Conservation (phyloP, 1,140 invertebrate species). For the Coelopa frigida region DNA sequence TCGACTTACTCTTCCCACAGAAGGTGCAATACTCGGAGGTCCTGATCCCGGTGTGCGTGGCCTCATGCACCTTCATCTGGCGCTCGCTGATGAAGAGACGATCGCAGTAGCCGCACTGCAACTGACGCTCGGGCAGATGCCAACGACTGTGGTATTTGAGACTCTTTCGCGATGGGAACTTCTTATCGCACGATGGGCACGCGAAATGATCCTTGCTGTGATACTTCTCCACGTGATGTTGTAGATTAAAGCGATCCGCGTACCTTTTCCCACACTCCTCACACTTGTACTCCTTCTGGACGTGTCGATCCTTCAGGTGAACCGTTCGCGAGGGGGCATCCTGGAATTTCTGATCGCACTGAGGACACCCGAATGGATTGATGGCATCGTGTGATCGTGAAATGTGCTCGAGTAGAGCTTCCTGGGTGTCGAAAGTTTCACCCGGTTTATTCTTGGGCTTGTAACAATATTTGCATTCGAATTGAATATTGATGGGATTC, state of each 20-base stretch:
- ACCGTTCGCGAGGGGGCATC: constrained; percentile 38
- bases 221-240: constrained; percentile 36
- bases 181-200: constrained; percentile 32
- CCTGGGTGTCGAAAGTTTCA: constrained; percentile 29
- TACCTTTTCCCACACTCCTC: constrained; percentile 38
- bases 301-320: constrained; percentile 30
- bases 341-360: constrained; percentile 30
- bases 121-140: constrained; percentile 35
- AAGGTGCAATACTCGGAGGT: constrained; percentile 34
- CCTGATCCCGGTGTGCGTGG: constrained; percentile 28
- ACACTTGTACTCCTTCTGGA: constrained; percentile 30
- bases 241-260: constrained; percentile 36
- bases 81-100: constrained; percentile 36
- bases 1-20: constrained; percentile 32
- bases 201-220: constrained; percentile 40
- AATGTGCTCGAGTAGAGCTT: constrained; percentile 32
- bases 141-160: constrained; percentile 40
- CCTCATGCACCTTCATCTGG: constrained; percentile 35
- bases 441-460: constrained; percentile 17
- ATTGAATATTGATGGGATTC: constrained; percentile 18
- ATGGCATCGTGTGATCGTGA: constrained; percentile 24
- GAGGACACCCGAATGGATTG: constrained; percentile 35
- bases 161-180: constrained; percentile 37
- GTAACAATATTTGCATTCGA: constrained; percentile 34
- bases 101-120: constrained; percentile 34